Evolutionary conservation across 2,113 vertebrate species (phyloP).

Genomic region (Ciconia maguari): DNA sequence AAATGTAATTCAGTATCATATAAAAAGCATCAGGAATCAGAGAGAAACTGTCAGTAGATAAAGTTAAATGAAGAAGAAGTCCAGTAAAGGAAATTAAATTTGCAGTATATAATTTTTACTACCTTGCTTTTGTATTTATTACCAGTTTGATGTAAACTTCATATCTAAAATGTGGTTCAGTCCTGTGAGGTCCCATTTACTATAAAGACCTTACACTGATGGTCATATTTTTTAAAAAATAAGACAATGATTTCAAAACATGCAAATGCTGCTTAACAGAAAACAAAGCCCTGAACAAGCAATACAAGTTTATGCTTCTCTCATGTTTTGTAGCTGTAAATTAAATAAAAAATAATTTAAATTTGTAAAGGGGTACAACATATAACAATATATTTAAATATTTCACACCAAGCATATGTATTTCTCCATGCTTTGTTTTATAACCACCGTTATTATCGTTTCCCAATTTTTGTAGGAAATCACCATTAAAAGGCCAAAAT

Average conservation of each 20-base stretch:
- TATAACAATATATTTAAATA: not conserved
- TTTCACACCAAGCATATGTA: not conserved
- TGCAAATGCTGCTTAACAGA: not conserved
- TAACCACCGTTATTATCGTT: not conserved
- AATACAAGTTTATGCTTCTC: not conserved
- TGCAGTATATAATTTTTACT: not conserved
- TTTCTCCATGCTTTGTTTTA: not conserved
- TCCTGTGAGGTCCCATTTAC: not conserved
- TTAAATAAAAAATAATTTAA: not conserved
- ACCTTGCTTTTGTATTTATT: not conserved
- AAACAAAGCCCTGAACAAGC: not conserved
- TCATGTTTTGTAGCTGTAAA: not conserved
- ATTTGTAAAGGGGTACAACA: not conserved
- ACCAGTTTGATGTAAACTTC: not conserved
- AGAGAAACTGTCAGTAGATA: not conserved
- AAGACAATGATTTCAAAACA: not conserved
- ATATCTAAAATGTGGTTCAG: not conserved
- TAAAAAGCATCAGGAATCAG: constrained; percentile 12
- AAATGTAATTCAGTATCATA: not conserved
- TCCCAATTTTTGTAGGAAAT: not conserved
- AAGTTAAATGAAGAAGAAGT: constrained; percentile 20
- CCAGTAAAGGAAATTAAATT: not conserved
- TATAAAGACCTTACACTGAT: not conserved
- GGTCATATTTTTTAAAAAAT: not conserved
- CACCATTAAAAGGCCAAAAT: not conserved